Base-by-base conservation (phyloP, 2,797 vertebrate genomes). In the Tragopan temminckii region DNA sequence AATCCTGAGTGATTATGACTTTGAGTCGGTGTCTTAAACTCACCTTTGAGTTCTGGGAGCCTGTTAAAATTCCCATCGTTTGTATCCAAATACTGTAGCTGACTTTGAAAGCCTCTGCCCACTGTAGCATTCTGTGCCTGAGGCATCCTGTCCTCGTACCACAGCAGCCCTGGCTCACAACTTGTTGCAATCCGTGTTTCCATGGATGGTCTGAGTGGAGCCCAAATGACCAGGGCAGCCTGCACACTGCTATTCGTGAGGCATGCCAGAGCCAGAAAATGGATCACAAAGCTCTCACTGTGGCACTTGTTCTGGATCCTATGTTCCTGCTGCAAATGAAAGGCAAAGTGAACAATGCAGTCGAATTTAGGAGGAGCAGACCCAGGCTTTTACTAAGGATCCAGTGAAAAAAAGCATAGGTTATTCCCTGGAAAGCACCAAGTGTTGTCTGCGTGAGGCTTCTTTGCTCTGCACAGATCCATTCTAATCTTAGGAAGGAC, bases 51-150 rank as follows among this genome's bases (percentile, higher is more conserved):
- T 75, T 40, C 7, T 63, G 45, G 71, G 38, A 36, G 25, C 58
- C 43, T 67, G 4, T 24, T 67, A 64, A 71, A 71, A 66, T 45
- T 75, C 75, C 74, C 10, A 9, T 2, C 19, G 55, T 42, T 40
- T 82, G 23, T 55, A 55, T 40, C 84, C 45, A 64, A 33, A 71
- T 58, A 85, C 33, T 42, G 52, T 29, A 70, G 35, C n/a, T 1
- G 9, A 24, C 29, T 86, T 50, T 46, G 78, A 69, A 81, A 92
- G 69, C 16, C 59, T 76, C 63, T 42, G 24, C 13, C 69, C 21
- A 12, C 10, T 0, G 0, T 7, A 46, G 72, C 68, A 24, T 40
- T 78, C 21, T 0, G 2, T 33, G 66, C 72, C 58, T 3, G 3
- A 66, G 83, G 88, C 63, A 70, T 66, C 9, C 1, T 13, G 42